Percentiles rank a stretch among this genome's conserved stretches.
Conservation (phyloP, 2,797 vertebrate genomes). For the Acrossocheilus fasciatus region DNA sequence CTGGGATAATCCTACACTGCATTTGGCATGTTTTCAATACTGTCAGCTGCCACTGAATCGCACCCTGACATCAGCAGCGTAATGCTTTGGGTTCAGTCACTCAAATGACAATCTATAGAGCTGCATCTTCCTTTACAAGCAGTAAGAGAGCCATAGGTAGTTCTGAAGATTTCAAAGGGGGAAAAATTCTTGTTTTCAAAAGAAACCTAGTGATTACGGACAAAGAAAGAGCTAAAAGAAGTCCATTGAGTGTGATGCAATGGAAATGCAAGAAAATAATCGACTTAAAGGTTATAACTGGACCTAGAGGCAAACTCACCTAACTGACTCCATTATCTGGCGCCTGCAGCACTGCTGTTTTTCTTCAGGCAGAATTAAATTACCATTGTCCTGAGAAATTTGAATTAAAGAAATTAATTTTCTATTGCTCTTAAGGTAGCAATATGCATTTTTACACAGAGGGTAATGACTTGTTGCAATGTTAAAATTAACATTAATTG, state of each 20-base stretch:
- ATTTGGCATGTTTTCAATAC: constrained; percentile 51
- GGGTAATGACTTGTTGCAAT: not conserved
- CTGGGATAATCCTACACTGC: constrained; percentile 21
- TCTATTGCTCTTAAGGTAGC: not conserved
- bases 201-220: not conserved
- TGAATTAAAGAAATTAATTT: not conserved
- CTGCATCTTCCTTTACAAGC: not conserved
- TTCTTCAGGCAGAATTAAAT: not conserved
- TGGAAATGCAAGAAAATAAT: constrained; percentile 18
- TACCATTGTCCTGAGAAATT: not conserved
- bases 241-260: not conserved
- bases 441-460: not conserved
- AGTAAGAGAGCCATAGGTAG: not conserved
- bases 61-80: not conserved
- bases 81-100: constrained; percentile 3
- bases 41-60: not conserved
- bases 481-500: not conserved
- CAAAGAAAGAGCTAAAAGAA: not conserved
- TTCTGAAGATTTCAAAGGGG: not conserved
- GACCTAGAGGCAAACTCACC: not conserved
- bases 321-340: not conserved
- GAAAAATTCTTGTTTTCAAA: not conserved
- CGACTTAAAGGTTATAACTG: not conserved
- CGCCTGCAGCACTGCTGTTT: not conserved
- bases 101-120: constrained; percentile 6